Evolutionary conservation across 2,113 vertebrate species (phyloP), one percentile per base, ranked within the genome.

Genomic region (Saccopteryx leptura): DNA sequence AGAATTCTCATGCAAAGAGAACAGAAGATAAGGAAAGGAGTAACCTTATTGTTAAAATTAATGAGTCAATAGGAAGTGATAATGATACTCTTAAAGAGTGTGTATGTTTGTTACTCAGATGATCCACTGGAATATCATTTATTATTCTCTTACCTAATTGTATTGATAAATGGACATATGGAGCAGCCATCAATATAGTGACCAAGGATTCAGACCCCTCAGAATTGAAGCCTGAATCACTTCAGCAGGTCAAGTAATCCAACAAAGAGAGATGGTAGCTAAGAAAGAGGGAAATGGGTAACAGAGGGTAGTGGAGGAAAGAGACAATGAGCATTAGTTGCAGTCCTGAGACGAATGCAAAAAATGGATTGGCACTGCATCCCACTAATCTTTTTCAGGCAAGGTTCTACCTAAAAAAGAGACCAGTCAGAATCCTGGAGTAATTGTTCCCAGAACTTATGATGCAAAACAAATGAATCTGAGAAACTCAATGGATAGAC

Each of bases 141-240:
- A 3, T 33, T 80, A 92, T 68, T 48, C 23, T 9, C 5, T 86
- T 72, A 2, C 15, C 74, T 6, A 31, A 54, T 39, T 89, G 33
- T 96, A 54, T 74, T 85, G 17, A 65, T 88, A 96, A 94, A 84
- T 60, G 23, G 21, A 18, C 13, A 74, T 65, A 24, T 14, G 13
- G 11, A 33, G 21, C 4, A 71, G 12, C 19, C 46, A 56, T 39
- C 7, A 11, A 14, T 61, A 58, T 75, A 60, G 18, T 31, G 26
- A 89, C 8, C 72, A 80, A 15, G 28, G 10, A 65, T 82, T 92
- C 39, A 79, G 46, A 78, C 4, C 58, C 72, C 28, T 88, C 26
- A 1, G 28, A 21, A 74, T 46, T 86, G 39, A 28, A 86, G 7
- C 23, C 50, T 60, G 10, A 10, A 81, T 48, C 39, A 39, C 71